Percentiles rank a stretch among this genome's conserved stretches.
These are phyloP conservation scores for Geococcyx californianus DNA, from an alignment of 2,113 vertebrate genomes.

Conservation along the genomic window DNA sequence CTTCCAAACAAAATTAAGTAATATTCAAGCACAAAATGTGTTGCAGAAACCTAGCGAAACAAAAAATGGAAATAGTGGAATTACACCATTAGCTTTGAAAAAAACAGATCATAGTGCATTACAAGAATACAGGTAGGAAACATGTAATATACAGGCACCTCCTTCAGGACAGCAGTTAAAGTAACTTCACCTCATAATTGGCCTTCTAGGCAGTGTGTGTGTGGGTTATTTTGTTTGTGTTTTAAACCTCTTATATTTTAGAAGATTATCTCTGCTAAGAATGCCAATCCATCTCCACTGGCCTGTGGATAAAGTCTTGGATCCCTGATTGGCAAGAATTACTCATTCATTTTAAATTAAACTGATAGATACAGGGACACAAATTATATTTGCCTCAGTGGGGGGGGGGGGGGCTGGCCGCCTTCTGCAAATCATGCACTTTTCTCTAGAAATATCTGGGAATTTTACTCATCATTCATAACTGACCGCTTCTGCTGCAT, in stretches of 20 bases:
- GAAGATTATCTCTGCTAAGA: neutral
- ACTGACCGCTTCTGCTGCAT: neutral
- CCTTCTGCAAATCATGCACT: neutral
- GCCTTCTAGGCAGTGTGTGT: neutral
- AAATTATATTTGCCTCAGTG: neutral
- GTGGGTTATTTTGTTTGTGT: neutral
- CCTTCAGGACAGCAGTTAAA: neutral
- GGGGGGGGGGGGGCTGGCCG: neutral
- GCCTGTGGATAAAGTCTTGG: neutral
- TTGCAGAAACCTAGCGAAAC: constrained; percentile 73
- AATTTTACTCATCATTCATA: neutral
- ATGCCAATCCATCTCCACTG: neutral
- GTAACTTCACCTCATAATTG: neutral
- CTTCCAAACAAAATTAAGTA: constrained; percentile 74
- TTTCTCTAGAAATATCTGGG: neutral
- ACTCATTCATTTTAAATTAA: neutral
- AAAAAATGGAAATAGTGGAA: constrained; percentile 7
- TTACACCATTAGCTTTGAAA: neutral
- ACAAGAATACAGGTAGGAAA: neutral
- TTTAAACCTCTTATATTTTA: neutral
- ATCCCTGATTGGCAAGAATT: neutral
- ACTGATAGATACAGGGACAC: neutral
- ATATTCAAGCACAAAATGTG: constrained; percentile 72
- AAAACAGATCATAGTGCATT: neutral
- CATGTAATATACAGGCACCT: neutral